Evolutionary conservation across 1,140 invertebrate genomes (phyloP).

Genomic region (Drosophila grimshawi): DNA sequence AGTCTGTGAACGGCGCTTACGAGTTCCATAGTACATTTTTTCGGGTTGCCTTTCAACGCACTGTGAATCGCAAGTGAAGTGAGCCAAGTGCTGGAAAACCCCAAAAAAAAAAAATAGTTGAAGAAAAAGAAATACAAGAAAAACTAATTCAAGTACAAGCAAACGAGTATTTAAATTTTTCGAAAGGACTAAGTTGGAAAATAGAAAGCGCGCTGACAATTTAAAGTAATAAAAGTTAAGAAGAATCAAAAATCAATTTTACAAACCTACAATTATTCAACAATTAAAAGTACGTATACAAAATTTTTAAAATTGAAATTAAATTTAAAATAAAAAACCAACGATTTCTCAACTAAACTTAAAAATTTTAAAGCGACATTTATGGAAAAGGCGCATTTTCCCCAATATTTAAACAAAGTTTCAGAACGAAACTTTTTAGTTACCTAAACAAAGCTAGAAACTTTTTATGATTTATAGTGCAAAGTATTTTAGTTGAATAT

Average conservation of each 20-base stretch:
- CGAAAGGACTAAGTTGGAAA: constrained; percentile 26
- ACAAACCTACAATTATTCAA: background rate
- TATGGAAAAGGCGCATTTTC: background rate
- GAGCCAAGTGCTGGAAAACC: constrained; percentile 59
- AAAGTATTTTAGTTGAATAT: too few relatives aligned
- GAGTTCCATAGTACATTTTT: constrained; percentile 73
- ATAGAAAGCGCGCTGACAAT: constrained; percentile 10
- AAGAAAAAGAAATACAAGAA: constrained; percentile 15
- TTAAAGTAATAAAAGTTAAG: constrained; percentile 1
- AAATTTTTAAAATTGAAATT: constrained; percentile 28
- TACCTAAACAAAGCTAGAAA: too few relatives aligned
- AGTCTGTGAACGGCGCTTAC: constrained; percentile 79
- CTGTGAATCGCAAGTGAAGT: constrained; percentile 73
- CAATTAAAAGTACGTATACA: constrained; percentile 58
- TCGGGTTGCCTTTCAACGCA: constrained; percentile 52
- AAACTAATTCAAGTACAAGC: constrained; percentile 4
- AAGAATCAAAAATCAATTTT: constrained; percentile 24
- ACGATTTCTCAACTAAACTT: background rate
- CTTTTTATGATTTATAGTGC: too few relatives aligned
- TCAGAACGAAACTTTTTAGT: background rate
- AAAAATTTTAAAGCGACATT: background rate
- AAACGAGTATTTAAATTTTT: background rate
- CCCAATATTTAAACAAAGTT: background rate
- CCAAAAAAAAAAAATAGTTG: constrained; percentile 3
- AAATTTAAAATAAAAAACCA: background rate